Evolutionary conservation across 1,140 invertebrate species (phyloP).

Genomic region (Bradysia coprophila): DNA sequence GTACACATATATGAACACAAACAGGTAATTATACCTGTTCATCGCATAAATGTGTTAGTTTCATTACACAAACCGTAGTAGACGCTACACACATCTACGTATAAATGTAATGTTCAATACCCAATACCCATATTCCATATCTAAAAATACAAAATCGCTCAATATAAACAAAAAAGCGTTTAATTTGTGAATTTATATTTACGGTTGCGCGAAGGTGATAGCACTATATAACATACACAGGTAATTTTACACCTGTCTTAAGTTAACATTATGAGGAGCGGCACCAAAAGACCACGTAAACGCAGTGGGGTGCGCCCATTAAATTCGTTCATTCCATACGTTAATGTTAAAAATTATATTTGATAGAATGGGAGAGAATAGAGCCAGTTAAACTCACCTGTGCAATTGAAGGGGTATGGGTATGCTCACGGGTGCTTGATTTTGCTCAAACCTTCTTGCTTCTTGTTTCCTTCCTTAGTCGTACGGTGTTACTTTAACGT

Average conservation of each 20-base stretch:
- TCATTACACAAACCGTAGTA: too few species aligned
- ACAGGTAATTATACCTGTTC: too few species aligned
- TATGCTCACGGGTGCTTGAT: conserved; percentile 2
- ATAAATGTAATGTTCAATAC: too few species aligned
- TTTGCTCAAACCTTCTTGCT: conserved; percentile 3
- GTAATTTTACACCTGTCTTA: not conserved
- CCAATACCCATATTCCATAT: too few species aligned
- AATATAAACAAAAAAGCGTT: too few species aligned
- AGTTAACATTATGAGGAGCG: not conserved
- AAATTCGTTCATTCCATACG: not conserved
- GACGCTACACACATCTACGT: too few species aligned
- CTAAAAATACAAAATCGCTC: too few species aligned
- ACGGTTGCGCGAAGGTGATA: not conserved
- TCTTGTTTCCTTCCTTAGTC: conserved; percentile 2
- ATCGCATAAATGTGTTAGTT: too few species aligned
- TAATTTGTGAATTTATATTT: too few species aligned
- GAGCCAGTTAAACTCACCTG: not conserved
- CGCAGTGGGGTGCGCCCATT: not conserved
- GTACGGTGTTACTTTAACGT: not conserved
- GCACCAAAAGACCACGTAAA: not conserved
- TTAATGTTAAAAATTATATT: not conserved
- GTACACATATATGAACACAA: too few species aligned
- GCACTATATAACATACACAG: too few species aligned
- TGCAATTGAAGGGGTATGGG: not conserved
- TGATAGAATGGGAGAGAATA: not conserved